Evolutionary conservation across 1,140 invertebrate species (phyloP).

Genomic region (Gonatopus flavifemur): DNA sequence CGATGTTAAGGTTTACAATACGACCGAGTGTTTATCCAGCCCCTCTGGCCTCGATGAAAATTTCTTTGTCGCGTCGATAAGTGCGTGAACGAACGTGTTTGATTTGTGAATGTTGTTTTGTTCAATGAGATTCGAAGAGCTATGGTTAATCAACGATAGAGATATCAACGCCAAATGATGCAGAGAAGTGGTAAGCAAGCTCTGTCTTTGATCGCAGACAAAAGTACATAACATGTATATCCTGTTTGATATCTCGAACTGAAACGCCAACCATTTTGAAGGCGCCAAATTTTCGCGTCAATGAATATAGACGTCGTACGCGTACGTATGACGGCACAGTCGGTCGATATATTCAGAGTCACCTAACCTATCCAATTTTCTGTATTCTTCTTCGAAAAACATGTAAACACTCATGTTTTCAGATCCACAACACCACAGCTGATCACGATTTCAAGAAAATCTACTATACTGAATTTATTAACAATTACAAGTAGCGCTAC

Average conservation of each 20-base stretch:
- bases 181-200: slow-evolving; percentile 41
- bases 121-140: too few relatives aligned
- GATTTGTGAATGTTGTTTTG: slow-evolving; percentile 21
- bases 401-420: too few relatives aligned
- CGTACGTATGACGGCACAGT: slow-evolving; percentile 1
- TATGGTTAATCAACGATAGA: too few relatives aligned
- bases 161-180: slow-evolving; percentile 32
- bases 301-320: slow-evolving; percentile 28
- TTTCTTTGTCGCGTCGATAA: slow-evolving; percentile 12
- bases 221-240: background rate
- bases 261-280: slow-evolving; percentile 38
- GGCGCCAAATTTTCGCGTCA: slow-evolving; percentile 43
- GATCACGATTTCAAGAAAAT: too few relatives aligned
- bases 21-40: too few relatives aligned
- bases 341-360: slow-evolving; percentile 28
- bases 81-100: too few relatives aligned
- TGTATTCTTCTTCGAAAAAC: too few relatives aligned
- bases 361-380: slow-evolving; percentile 37
- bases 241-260: background rate
- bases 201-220: background rate
- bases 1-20: too few relatives aligned
- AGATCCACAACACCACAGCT: too few relatives aligned
- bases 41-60: too few relatives aligned
- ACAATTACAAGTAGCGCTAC: too few relatives aligned
- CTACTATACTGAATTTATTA: too few relatives aligned